Evolutionary conservation across 2,797 vertebrate genomes (phyloP), one percentile per base, ranked within the genome.

Genomic region (Echiichthys vipera): DNA sequence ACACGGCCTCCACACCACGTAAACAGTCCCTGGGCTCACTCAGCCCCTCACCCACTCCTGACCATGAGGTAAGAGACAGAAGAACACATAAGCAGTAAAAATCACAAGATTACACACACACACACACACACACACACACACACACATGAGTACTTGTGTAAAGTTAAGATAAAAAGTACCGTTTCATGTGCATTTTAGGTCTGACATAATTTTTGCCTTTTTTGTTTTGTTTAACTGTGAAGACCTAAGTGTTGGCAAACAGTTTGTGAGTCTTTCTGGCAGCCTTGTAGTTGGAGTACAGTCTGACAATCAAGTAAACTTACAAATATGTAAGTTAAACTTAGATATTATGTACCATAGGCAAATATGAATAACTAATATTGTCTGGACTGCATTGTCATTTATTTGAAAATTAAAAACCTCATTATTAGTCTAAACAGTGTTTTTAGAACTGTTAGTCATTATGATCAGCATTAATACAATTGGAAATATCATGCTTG

Each of bases 11-110:
- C 14, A 66, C 80, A 30, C 87, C 95, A 71, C 93, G 94, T 42
- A 96, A 97, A 92, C 97, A 94, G 66, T 98, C 97, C 0, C 89
- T 96, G 83, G 95, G 95, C 81, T 98, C 97, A 22, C 91, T 96
- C 58, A 98, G 96, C 18, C 93, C 97, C 0, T 97, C 97, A 53
- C 96, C 97, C 72, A 98, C 97, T 84, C 97, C 97, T 56, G 98
- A 99, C 91, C 95, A 94, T 1, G 97, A 99, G 96, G 98, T 98
- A 94, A 94, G 82, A 46, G 15, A 59, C 32, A 29, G 11, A 64
- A 15, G 40, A 47, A 30, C 29, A 36, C 37, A 61, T 39, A n/a
- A n/a, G n/a, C n/a, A n/a, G n/a, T n/a, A n/a, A n/a, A n/a, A n/a
- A n/a, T n/a, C n/a, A n/a, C n/a, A n/a, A n/a, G n/a, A n/a, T n/a